Percentiles rank a stretch among this genome's conserved stretches.
These are phyloP conservation scores for Nannobrachium achirus DNA, from an alignment of 2,113 vertebrate species.

Conservation along the genomic window DNA sequence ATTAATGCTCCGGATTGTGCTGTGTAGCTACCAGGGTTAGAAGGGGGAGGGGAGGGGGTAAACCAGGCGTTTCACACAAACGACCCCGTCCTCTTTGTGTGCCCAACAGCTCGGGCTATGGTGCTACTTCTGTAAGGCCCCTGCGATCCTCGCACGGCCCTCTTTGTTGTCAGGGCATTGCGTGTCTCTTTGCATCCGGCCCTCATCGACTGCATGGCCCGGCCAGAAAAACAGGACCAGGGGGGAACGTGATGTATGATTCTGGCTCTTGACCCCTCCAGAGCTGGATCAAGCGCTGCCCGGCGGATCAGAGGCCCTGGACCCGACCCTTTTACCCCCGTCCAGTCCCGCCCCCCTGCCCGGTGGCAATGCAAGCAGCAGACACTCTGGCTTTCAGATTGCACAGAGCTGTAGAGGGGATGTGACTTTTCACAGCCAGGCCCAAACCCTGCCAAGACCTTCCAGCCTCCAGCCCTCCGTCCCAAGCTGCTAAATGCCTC, in stretches of 20 bases:
- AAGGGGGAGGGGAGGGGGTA: constrained; percentile 41
- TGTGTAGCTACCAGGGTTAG: neutral
- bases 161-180: constrained; percentile 59
- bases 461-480: constrained; percentile 32
- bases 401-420: constrained; percentile 56
- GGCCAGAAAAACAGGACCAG: constrained; percentile 11
- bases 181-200: constrained; percentile 12
- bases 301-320: constrained; percentile 37
- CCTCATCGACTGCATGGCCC: constrained; percentile 56
- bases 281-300: constrained; percentile 51
- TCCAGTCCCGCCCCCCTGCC: constrained; percentile 56
- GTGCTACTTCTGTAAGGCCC: constrained; percentile 75
- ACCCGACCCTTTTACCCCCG: neutral
- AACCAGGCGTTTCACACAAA: constrained; percentile 69
- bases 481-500: constrained; percentile 74
- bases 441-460: constrained; percentile 63
- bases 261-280: constrained; percentile 49
- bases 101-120: constrained; percentile 68
- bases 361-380: constrained; percentile 43
- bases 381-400: constrained; percentile 71
- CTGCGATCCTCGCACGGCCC: constrained; percentile 60
- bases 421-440: constrained; percentile 78
- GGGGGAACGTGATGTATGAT: constrained; percentile 70
- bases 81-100: constrained; percentile 74
- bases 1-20: constrained; percentile 24